Percentiles rank a stretch among this genome's conserved stretches.
phyloP scores from a whole-genome alignment of 2,797 vertebrate genomes.

The Mus minutoides region DNA sequence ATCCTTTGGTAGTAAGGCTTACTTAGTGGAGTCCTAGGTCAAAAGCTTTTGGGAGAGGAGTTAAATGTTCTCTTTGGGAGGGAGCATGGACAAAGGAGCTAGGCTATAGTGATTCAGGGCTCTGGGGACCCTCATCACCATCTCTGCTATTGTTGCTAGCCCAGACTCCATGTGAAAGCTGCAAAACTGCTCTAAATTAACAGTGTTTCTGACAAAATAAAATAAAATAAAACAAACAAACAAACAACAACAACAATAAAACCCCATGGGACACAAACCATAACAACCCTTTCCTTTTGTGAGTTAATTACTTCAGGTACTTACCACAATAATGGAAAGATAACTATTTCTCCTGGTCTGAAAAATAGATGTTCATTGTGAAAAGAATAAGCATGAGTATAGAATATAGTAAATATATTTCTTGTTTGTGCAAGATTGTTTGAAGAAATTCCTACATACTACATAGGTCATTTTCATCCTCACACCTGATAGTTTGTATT shows the following conservation, averaged over 20 bases:
- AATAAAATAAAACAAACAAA: background rate
- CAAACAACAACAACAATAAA: background rate
- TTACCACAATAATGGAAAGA: background rate
- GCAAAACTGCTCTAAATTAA: background rate
- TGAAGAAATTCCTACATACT: background rate
- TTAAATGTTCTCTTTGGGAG: background rate
- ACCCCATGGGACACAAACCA: background rate
- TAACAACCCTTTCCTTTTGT: background rate
- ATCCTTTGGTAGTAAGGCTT: background rate
- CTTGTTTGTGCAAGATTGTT: background rate
- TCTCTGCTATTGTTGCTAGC: background rate
- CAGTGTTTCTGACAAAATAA: background rate
- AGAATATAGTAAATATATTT: conserved; percentile 47
- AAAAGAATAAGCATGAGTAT: conserved; percentile 21
- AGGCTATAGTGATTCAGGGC: background rate
- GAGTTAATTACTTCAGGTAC: background rate
- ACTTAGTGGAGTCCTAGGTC: background rate
- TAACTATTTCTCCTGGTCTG: background rate
- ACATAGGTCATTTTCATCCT: background rate
- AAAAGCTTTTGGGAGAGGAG: background rate
- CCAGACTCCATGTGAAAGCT: background rate
- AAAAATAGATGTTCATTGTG: background rate
- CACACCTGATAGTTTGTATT: background rate
- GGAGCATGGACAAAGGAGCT: background rate
- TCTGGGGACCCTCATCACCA: too few species aligned